These are phyloP conservation scores for Microcebus jonahi DNA, from an alignment of 2,113 vertebrate species.

Conservation along the genomic window DNA sequence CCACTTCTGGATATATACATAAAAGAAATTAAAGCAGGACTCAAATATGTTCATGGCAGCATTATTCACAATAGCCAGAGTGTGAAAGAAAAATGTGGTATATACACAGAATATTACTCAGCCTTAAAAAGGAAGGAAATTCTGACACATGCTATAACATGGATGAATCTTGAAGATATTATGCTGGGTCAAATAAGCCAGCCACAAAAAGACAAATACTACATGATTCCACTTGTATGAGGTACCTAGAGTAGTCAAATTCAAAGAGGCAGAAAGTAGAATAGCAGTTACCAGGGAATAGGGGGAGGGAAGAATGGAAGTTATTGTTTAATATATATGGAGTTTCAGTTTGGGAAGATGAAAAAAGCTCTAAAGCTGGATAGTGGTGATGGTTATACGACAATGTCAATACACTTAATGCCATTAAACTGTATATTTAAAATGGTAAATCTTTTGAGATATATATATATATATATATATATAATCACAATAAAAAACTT, in stretches of 20 bases:
- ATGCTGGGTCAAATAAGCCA: neutral
- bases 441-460: neutral
- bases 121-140: neutral
- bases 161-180: neutral
- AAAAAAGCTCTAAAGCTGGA: neutral
- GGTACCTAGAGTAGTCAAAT: neutral
- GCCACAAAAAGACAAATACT: neutral
- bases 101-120: neutral
- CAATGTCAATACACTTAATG: neutral
- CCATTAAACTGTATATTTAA: neutral
- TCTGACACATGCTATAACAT: neutral
- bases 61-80: neutral
- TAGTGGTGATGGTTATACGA: rapidly evolving
- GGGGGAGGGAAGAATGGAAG: neutral
- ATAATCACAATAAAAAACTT: neutral
- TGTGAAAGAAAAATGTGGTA: neutral
- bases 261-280: neutral
- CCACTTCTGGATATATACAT: neutral
- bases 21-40: neutral
- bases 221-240: neutral
- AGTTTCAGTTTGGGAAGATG: neutral
- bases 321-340: too few species aligned
- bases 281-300: neutral
- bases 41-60: neutral
- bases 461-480: too few species aligned